Evolutionary conservation across 1,140 invertebrate genomes (phyloP).

Genomic region (Drosophila orosa): DNA sequence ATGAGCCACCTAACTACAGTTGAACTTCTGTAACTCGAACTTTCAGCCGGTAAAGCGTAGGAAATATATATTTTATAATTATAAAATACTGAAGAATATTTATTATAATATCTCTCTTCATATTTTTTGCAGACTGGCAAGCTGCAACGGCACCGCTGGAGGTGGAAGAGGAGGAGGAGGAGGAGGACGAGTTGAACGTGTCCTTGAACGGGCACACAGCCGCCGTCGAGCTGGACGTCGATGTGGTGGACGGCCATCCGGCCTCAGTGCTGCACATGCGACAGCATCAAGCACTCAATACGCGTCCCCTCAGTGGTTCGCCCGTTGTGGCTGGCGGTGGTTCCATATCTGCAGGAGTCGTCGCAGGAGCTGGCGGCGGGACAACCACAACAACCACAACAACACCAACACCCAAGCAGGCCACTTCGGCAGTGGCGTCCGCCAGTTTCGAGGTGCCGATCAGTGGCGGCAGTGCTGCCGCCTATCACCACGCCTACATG

Average conservation of each 20-base stretch:
- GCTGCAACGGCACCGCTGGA: conserved; percentile 33
- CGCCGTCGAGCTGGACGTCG: conserved; percentile 54
- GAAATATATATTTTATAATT: no score
- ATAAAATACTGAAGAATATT: background rate
- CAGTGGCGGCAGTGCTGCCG: conserved; percentile 48
- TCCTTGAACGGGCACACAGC: conserved; percentile 36
- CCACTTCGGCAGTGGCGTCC: conserved; percentile 52
- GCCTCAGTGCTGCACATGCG: conserved; percentile 72
- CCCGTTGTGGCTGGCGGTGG: conserved; percentile 12
- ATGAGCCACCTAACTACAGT: conserved; percentile 56
- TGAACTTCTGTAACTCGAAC: conserved; percentile 26
- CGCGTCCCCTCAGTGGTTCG: conserved; percentile 41
- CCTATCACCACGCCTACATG: conserved; percentile 61
- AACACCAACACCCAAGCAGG: conserved; percentile 41
- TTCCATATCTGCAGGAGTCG: conserved; percentile 7
- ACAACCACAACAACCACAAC: no score
- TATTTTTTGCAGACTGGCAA: conserved; percentile 77
- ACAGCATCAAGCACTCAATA: conserved; percentile 69
- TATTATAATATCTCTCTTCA: background rate
- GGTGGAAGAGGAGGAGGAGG: conserved; percentile 30
- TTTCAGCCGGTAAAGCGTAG: background rate
- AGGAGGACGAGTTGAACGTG: conserved; percentile 36
- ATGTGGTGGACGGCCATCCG: conserved; percentile 78
- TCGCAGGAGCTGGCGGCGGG: conserved; percentile 3
- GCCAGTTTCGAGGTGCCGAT: conserved; percentile 60